phyloP scores from a whole-genome alignment of 2,113 vertebrate genomes.

The Crypturellus undulatus region DNA sequence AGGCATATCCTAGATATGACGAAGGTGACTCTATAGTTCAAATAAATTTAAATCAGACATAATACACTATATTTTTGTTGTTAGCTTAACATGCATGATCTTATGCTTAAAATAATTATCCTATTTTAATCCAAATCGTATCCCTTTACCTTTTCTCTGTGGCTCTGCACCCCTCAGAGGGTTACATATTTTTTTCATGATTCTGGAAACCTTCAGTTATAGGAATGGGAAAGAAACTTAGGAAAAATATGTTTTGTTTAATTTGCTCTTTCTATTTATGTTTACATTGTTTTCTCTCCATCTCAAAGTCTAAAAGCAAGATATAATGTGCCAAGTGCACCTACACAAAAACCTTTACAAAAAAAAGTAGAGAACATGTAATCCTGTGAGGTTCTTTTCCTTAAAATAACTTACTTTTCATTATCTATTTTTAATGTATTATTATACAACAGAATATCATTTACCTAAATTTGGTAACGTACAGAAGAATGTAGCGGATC shows the following conservation, averaged over 20 bases:
- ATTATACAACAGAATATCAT: not conserved
- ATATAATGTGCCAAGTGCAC: not conserved
- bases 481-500: not conserved
- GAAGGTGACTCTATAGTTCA: not conserved
- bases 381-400: not conserved
- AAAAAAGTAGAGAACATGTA: not conserved
- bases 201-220: not conserved
- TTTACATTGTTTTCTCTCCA: not conserved
- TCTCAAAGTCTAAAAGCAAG: not conserved
- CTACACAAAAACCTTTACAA: not conserved
- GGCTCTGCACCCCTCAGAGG: not conserved
- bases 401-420: not conserved
- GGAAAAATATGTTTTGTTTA: not conserved
- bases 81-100: not conserved
- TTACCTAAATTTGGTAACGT: not conserved
- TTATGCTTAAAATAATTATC: not conserved
- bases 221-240: not conserved
- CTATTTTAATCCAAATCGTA: not conserved
- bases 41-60: not conserved
- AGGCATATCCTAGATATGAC: not conserved
- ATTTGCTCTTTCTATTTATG: not conserved
- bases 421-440: not conserved
- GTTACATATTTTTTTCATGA: not conserved
- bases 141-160: not conserved
- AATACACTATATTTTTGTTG: not conserved